Evolutionary conservation across 2,797 vertebrate genomes (phyloP), one percentile per base, ranked within the genome.

Genomic region (Alexandromys oeconomus): DNA sequence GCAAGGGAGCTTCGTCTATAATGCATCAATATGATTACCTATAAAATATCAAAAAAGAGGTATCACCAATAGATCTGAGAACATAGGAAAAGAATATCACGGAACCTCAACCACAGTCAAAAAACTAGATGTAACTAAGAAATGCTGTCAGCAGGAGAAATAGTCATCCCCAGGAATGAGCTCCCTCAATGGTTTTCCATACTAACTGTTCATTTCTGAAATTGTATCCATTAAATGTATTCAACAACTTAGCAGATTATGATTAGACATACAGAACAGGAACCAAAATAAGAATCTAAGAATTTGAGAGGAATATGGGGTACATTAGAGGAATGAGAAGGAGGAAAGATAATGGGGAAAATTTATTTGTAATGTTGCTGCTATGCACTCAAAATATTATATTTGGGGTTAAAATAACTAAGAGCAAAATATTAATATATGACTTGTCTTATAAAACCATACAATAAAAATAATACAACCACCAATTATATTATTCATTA

Each of bases 381-480:
- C 23, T 92, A 54, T 40, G 12, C 12, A n/a, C 90, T 91, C 6
- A 89, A 93, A 34, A 13, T 67, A 92, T 84, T 82, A 10, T 86
- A 78, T 14, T 71, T 71, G 5, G 4, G 1, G 54, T 73, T 81
- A 88, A 93, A 76, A 17, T n/a, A 95, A 12, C 2, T 67, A 81
- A 86, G 3, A 85, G 54, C 57, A 89, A 73, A 65, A 57, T 27
- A 89, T 43, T 5, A 77, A 91, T 51, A 73, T 2, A 69, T n/a
- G 15, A 23, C 1, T 80, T 84, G 54, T 9, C 31, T 51, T 85
- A 65, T 91, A 89, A 25, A 48, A 89, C 81, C 19, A 13, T 57
- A 40, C 21, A 87, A 71, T 89, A 92, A 85, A 93, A 92, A 85
- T 89, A 92, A 88, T 90, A 87, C 27, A 25, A 77, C 74, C 21